Percentiles rank a stretch among this genome's conserved stretches.
Evolutionary conservation across 2,797 vertebrate genomes (phyloP).

Genomic region (Cyclopterus lumpus): DNA sequence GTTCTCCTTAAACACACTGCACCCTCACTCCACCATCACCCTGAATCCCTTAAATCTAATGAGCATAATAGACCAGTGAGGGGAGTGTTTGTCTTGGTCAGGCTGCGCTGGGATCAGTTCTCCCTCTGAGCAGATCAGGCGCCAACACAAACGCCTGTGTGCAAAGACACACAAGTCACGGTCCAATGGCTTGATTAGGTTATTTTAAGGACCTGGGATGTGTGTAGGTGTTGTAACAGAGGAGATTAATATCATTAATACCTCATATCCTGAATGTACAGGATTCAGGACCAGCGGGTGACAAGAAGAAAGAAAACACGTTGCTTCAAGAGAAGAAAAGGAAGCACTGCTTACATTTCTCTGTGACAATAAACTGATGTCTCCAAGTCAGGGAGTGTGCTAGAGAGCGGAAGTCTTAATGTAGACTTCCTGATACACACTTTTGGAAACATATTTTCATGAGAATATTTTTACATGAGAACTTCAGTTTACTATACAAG

Average conservation of each 20-base stretch:
- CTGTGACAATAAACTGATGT: constrained; percentile 39
- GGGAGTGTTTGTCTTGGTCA: constrained; percentile 76
- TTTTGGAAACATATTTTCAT: constrained; percentile 56
- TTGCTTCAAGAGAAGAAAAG: constrained; percentile 24
- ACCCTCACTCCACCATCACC: constrained; percentile 62
- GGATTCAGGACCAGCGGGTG: constrained; percentile 30
- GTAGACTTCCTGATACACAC: constrained; percentile 56
- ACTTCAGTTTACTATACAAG: constrained; percentile 67
- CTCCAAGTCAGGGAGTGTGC: neutral
- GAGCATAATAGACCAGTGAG: constrained; percentile 74
- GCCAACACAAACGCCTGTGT: constrained; percentile 75
- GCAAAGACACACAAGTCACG: constrained; percentile 67
- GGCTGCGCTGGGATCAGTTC: constrained; percentile 60
- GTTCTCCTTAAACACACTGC: constrained; percentile 67
- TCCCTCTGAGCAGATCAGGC: constrained; percentile 44
- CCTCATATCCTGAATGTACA: constrained; percentile 75
- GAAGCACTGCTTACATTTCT: constrained; percentile 21
- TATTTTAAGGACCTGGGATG: constrained; percentile 51
- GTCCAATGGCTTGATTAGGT: constrained; percentile 67
- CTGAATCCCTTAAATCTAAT: constrained; percentile 74
- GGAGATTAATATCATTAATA: constrained; percentile 63
- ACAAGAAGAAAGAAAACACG: constrained; percentile 41
- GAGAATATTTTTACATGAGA: constrained; percentile 45
- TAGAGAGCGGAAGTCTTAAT: neutral
- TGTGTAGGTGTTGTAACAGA: constrained; percentile 63